Base-by-base conservation (phyloP, 2,113 vertebrate genomes). In the Mormyrus lacerda region DNA sequence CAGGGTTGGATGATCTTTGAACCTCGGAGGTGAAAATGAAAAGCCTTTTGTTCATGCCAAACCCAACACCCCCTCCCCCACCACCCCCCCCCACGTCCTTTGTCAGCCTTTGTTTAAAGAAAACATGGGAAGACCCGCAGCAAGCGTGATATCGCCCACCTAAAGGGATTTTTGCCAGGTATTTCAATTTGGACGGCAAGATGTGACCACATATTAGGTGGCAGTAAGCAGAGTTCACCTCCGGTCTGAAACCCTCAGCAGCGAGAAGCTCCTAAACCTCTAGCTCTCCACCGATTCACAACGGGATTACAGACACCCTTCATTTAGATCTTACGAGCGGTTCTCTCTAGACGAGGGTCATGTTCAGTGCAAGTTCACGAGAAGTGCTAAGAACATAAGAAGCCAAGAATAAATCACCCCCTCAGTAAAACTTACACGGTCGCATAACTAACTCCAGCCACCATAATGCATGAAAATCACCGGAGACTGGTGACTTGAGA, bases 1-100 rank as follows among this genome's bases (percentile, higher is more conserved):
- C 95, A 99, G 95, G 89, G 98, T 99, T 6, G 98, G 98, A 90
- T 99, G 98, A 93, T 99, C 98, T 98, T 99, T 99, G 95, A 99
- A 99, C 93, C 98, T 99, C 94, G 1, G 13, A 47, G 7, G 8
- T 4, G 24, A 35, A 58, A 13, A 87, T 2, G 48, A 65, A 87
- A n/a, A 39, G 50, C 50, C 48, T 44, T 39, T 87, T 17, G 42
- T 87, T 87, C 21, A 10, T 11, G 35, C 13, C 47, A 24, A 58
- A 35, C 13, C 21, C 85, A 58, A 35, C 11, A 35, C 35, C 15
- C 3, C 39, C 7, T 6, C 4, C 27, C n/a, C 47, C 11, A 35
- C 35, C 15, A 1, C 39, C 7, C 15, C 4, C 27, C n/a, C 47
- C 45, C 27, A n/a, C n/a, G n/a, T 11, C 24, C 48, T 17, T 24